Percentiles rank a stretch among this genome's conserved stretches.
Conservation (phyloP, 2,888 invertebrate genomes). For the Chrysolina americana region DNA sequence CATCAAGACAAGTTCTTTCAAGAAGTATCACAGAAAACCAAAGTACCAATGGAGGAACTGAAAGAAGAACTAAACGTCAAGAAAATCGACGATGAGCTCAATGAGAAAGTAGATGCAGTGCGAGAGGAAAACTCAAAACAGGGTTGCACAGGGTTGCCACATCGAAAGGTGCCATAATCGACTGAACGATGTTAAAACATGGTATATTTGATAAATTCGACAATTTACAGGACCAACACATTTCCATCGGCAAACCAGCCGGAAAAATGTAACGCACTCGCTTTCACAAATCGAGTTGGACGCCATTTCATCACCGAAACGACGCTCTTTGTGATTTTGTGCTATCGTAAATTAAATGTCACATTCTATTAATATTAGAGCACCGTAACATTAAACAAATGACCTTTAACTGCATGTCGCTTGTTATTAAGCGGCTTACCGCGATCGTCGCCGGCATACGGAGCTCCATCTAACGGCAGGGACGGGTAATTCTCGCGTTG, state of each 20-base stretch:
- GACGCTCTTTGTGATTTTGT: conserved; percentile 59
- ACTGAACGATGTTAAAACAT: too few species aligned
- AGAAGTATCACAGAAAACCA: too few species aligned
- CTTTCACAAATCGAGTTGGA: conserved; percentile 24
- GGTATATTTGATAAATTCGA: too few species aligned
- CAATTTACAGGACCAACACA: neutral
- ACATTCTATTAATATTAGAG: conserved; percentile 61
- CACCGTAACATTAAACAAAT: conserved; percentile 61
- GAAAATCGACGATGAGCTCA: too few species aligned
- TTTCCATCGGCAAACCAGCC: neutral
- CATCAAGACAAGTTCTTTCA: too few species aligned
- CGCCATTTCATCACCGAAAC: conserved; percentile 47
- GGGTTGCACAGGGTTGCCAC: too few species aligned
- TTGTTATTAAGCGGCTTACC: conserved; percentile 52
- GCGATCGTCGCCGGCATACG: neutral
- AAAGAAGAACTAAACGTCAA: too few species aligned
- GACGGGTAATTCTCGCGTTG: neutral
- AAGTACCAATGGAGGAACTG: too few species aligned
- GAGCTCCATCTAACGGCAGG: neutral
- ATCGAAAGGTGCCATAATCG: too few species aligned
- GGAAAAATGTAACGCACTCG: conserved; percentile 10
- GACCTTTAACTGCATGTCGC: conserved; percentile 61
- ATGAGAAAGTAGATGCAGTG: too few species aligned
- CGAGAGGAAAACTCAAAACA: too few species aligned
- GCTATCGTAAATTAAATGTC: conserved; percentile 58